A percentile compares a stretch with the other conserved stretches of the same genome.
Conservation (phyloP, 2,797 vertebrate species). For the Galaxias olidus region DNA sequence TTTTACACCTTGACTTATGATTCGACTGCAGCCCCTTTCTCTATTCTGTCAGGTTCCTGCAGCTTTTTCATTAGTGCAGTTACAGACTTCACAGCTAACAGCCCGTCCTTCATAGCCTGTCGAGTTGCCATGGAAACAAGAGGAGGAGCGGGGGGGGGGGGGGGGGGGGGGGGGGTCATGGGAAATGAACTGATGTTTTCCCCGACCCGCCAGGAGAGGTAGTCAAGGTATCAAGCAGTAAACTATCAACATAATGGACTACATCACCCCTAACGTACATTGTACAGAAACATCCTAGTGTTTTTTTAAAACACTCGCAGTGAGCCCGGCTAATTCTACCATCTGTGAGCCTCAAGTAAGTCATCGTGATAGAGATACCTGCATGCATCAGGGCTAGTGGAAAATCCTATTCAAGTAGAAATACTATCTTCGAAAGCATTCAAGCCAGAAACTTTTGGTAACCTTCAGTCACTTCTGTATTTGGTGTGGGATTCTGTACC, state of each 20-base stretch:
- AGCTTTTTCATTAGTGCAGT: conserved; percentile 67
- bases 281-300: too few species aligned
- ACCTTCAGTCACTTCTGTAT: too few species aligned
- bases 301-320: too few species aligned
- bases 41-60: conserved; percentile 49
- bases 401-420: background rate
- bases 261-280: background rate
- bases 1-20: conserved; percentile 9
- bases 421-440: too few species aligned
- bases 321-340: too few species aligned
- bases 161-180: too few species aligned
- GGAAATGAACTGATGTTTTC: conserved; percentile 64
- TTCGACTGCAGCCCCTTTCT: too few species aligned
- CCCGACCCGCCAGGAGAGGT: conserved; percentile 38
- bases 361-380: background rate
- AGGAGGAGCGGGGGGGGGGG: conserved; percentile 54
- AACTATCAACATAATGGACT: conserved; percentile 28
- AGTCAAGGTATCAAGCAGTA: conserved; percentile 36
- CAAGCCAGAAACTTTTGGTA: too few species aligned
- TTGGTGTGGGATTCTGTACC: too few species aligned
- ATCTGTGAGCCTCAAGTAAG: too few species aligned
- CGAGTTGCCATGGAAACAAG: conserved; percentile 81
- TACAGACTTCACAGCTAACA: conserved; percentile 64
- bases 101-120: conserved; percentile 65
- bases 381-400: background rate